Base-by-base conservation (phyloP, 2,888 invertebrate species). In the Xylocampa areola region DNA sequence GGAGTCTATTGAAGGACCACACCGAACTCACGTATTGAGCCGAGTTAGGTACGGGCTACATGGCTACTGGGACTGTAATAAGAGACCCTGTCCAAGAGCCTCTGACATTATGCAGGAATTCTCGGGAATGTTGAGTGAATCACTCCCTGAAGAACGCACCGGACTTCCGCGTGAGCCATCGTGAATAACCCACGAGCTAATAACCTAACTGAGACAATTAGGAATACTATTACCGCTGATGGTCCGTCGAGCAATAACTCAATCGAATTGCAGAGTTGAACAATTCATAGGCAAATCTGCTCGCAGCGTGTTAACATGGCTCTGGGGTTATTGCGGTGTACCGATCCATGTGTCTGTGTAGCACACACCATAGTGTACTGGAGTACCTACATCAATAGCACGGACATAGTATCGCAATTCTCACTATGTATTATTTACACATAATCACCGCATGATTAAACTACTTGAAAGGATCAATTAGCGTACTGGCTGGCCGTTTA, bases 221-320 rank as follows among this genome's bases (percentile, higher is more conserved):
- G 68, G 75, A 73, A 81, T 76, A 81, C 76, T 80, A 79, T 85
- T 77, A 78, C 74, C 49, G 68, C 59, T 79, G 80, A 85, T 79
- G 80, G 83, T 77, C 76, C 75, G 76, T 74, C 80, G 79, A 81
- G 79, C 81, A 81, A 85, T 88, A 87, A 85, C 83, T 88, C 85
- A 87, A 84, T 84, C 76, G 81, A 84, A 86, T 82, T 83, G 82
- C 77, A 79, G 84, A 86, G 80, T 84, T 87, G 81, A 86, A 86
- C 89, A 88, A 91, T 92, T 92, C 91, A 90, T 88, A 87, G 85
- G 84, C 88, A 89, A 92, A 92, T 90, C 90, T 89, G 86, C 76
- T 85, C 79, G 87, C 88, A 90, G 87, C 89, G 84, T 88, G 91
- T 91, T 90, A 91, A 92, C 90, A 92, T 84, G 83, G 87, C 85